These are phyloP conservation scores for Pardalotus punctatus DNA, from an alignment of 2,113 vertebrate species.

Conservation along the genomic window DNA sequence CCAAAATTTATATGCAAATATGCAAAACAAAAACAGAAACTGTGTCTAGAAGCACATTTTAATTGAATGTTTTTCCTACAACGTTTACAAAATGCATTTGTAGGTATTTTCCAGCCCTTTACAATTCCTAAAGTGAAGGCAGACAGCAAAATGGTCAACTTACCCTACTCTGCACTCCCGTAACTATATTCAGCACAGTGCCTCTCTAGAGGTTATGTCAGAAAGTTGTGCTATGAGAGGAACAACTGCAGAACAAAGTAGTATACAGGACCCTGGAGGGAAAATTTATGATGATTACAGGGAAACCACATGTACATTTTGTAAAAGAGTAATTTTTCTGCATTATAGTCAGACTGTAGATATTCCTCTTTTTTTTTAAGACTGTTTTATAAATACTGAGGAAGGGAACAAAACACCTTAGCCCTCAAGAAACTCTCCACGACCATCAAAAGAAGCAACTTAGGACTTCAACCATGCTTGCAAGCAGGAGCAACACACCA, in stretches of 20 bases:
- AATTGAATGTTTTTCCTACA: background rate
- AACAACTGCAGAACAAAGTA: background rate
- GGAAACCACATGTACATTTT: background rate
- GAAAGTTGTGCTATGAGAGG: background rate
- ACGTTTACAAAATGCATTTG: background rate
- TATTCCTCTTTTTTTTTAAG: background rate
- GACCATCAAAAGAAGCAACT: background rate
- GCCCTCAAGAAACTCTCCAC: background rate
- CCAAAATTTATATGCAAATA: background rate
- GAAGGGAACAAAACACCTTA: background rate
- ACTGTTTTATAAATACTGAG: background rate
- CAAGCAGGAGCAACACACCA: background rate
- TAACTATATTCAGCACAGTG: background rate
- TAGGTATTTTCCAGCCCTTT: background rate
- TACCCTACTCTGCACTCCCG: background rate
- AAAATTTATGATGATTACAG: background rate
- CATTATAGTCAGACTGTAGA: background rate
- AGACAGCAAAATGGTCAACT: background rate
- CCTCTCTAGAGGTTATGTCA: background rate
- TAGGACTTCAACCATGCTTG: background rate
- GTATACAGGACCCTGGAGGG: background rate
- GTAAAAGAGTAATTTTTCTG: background rate
- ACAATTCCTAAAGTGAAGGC: background rate
- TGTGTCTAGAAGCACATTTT: background rate
- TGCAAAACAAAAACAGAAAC: accelerated